Evolutionary conservation across 2,888 invertebrate species (phyloP).

Genomic region (Slavum lentiscoides): DNA sequence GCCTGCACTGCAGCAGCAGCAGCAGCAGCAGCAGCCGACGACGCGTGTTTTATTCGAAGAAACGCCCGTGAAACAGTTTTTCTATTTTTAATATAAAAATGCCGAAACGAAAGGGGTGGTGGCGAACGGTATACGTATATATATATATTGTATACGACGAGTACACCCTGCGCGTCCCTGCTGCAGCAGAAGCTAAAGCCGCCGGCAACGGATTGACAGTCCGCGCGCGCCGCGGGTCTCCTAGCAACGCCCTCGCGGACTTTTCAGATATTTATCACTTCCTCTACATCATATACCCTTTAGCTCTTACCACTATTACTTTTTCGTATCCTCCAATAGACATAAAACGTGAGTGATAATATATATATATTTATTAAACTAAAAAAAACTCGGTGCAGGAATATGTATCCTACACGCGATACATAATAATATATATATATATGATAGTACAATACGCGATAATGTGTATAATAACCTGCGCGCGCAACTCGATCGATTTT

Average conservation of each 20-base stretch:
- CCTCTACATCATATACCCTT: background rate
- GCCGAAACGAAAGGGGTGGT: constrained; percentile 51
- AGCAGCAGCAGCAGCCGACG: background rate
- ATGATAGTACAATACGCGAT: too few species aligned
- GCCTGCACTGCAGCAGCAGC: background rate
- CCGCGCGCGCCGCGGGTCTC: constrained; percentile 27
- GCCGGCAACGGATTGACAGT: constrained; percentile 51
- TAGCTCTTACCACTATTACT: constrained; percentile 20
- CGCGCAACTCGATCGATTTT: too few species aligned
- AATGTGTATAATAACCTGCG: too few species aligned
- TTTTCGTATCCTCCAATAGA: background rate
- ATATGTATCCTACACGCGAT: background rate
- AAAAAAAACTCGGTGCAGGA: constrained; percentile 8
- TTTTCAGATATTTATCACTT: constrained; percentile 52
- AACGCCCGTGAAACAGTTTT: constrained; percentile 39
- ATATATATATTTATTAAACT: constrained; percentile 3
- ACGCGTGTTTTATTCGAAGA: constrained; percentile 14
- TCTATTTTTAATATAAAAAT: constrained; percentile 53
- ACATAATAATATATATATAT: too few species aligned
- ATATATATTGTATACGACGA: too few species aligned
- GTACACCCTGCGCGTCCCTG: too few species aligned
- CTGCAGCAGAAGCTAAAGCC: constrained; percentile 13
- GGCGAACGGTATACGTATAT: background rate
- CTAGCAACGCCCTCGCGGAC: constrained; percentile 53
- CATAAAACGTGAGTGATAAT: constrained; percentile 37